Conservation (phyloP, 1,140 invertebrate genomes). For the Pseudomyrmex flavicornis region DNA sequence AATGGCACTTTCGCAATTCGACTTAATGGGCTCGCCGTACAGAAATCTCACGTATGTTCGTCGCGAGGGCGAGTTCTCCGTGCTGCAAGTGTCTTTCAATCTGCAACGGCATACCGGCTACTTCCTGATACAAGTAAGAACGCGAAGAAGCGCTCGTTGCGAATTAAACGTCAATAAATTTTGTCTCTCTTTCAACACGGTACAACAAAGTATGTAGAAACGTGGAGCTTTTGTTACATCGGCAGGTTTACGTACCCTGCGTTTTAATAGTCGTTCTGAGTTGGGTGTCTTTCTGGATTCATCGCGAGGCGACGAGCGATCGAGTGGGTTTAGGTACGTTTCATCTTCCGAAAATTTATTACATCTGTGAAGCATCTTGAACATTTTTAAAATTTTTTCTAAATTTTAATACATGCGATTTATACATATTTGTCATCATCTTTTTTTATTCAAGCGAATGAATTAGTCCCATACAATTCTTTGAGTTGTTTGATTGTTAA, state of each 20-base stretch:
- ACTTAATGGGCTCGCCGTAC: conserved; percentile 94
- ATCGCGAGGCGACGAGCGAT: conserved; percentile 96
- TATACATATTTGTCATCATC: too few relatives aligned
- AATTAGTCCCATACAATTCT: too few relatives aligned
- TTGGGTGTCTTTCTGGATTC: conserved; percentile 99
- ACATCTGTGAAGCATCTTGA: not conserved
- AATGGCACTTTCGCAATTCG: conserved; percentile 96
- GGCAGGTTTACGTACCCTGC: conserved; percentile 95
- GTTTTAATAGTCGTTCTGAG: conserved; percentile 97
- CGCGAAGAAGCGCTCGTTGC: not conserved
- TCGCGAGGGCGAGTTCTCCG: conserved; percentile 94
- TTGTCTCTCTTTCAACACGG: not conserved
- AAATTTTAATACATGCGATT: too few relatives aligned
- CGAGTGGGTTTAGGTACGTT: conserved; percentile 88
- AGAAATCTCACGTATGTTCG: conserved; percentile 92
- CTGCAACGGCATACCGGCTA: conserved; percentile 96
- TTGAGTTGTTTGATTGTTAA: too few relatives aligned
- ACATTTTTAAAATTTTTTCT: not conserved
- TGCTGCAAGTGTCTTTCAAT: conserved; percentile 96
- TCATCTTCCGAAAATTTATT: not conserved
- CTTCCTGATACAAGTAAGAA: conserved; percentile 92
- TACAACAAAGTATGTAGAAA: not conserved
- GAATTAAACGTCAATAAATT: not conserved
- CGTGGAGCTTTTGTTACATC: not conserved
- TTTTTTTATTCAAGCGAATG: too few relatives aligned